Conservation (phyloP, 2,888 invertebrate species). For the Girardia tigrina region DNA sequence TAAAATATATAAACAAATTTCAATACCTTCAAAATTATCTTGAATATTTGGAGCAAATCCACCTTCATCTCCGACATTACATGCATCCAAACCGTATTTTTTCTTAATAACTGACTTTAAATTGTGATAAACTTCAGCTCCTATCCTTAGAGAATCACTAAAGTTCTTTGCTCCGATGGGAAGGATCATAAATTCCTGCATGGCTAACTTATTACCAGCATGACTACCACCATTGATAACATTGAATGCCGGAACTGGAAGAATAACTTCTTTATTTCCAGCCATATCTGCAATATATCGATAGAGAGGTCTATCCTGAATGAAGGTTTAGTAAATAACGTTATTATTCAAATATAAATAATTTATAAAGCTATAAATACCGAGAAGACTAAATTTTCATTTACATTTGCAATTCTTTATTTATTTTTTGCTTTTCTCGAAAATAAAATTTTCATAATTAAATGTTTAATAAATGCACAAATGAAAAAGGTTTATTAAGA, state of each 20-base stretch:
- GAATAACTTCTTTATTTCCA: constrained; percentile 71
- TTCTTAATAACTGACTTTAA: constrained; percentile 81
- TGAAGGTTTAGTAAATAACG: too few relatives aligned
- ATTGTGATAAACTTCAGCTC: constrained; percentile 83
- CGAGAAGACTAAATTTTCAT: too few relatives aligned
- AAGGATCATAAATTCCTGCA: constrained; percentile 80
- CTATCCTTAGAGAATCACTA: constrained; percentile 91
- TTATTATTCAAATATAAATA: too few relatives aligned
- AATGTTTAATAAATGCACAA: too few relatives aligned
- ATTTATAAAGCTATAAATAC: too few relatives aligned
- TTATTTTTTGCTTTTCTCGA: too few relatives aligned
- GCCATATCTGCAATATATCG: constrained; percentile 84
- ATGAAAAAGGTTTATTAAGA: too few relatives aligned
- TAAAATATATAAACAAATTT: constrained; percentile 36
- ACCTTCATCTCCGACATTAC: constrained; percentile 90
- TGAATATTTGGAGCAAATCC: constrained; percentile 96
- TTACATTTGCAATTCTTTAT: too few relatives aligned
- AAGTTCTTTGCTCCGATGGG: constrained; percentile 55
- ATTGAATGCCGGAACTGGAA: constrained; percentile 88
- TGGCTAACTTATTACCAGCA: constrained; percentile 76
- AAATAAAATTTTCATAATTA: too few relatives aligned
- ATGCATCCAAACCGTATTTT: constrained; percentile 70
- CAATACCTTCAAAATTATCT: constrained; percentile 69
- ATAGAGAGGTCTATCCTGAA: constrained; percentile 54
- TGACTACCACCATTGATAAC: constrained; percentile 91